Percentiles rank a stretch among this genome's conserved stretches.
Conservation (phyloP, 2,888 invertebrate genomes). For the Pollenia labialis region DNA sequence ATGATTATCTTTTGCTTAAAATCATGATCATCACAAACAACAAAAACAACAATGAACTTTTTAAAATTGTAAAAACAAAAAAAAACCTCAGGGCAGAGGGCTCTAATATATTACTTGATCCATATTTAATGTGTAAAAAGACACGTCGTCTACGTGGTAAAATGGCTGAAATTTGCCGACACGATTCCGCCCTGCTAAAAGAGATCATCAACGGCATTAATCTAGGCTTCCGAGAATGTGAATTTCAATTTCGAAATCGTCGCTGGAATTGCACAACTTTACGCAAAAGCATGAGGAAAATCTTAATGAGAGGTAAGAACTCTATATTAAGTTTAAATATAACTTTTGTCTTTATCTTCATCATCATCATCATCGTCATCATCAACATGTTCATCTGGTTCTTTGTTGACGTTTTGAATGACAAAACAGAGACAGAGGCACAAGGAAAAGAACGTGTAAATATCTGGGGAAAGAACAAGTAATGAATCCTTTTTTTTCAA, state of each 20-base stretch:
- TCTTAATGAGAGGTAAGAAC: conserved; percentile 91
- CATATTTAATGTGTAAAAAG: conserved; percentile 94
- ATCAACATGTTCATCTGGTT: background rate
- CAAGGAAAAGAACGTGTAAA: conserved; percentile 47
- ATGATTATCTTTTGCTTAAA: background rate
- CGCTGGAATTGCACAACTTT: conserved; percentile 96
- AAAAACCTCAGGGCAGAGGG: conserved; percentile 88
- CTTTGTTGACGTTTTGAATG: conserved; percentile 6
- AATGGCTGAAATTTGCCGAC: conserved; percentile 92
- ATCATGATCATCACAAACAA: conserved; percentile 11
- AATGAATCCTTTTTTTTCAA: conserved; percentile 34
- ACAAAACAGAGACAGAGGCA: background rate
- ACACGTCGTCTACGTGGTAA: conserved; percentile 90
- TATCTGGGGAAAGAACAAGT: conserved; percentile 29
- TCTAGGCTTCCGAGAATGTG: conserved; percentile 93
- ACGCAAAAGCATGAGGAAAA: conserved; percentile 88
- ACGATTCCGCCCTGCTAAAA: conserved; percentile 91
- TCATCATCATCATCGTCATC: conserved; percentile 6
- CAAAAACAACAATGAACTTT: conserved; percentile 2
- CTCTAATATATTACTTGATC: conserved; percentile 95
- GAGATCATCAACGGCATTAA: conserved; percentile 94
- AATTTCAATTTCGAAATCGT: conserved; percentile 92
- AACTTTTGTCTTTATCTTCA: conserved; percentile 12
- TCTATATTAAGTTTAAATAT: conserved; percentile 45
- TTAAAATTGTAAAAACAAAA: background rate